These are phyloP conservation scores for Antrozous pallidus DNA, from an alignment of 2,797 vertebrate genomes.

Conservation along the genomic window DNA sequence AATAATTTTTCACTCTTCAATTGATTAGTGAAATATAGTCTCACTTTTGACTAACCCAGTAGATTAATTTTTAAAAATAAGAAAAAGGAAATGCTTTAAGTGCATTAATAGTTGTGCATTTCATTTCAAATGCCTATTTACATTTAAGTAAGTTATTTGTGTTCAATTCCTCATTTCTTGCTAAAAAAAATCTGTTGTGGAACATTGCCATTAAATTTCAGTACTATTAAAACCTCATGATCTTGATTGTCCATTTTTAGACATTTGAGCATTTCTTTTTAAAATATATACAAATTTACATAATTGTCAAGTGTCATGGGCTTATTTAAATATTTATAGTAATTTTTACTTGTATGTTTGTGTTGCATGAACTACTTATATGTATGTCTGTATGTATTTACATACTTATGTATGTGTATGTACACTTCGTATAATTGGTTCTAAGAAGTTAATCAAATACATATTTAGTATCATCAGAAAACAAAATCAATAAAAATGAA, in stretches of 20 bases:
- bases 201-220: not conserved
- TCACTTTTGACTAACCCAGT: not conserved
- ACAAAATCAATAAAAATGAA: constrained; percentile 48
- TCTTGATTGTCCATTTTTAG: not conserved
- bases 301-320: not conserved
- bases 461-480: constrained; percentile 42
- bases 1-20: not conserved
- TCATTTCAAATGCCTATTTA: not conserved
- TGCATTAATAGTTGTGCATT: not conserved
- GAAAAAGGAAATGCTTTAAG: not conserved
- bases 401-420: not conserved
- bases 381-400: not conserved
- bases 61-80: not conserved
- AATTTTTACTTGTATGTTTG: not conserved
- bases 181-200: not conserved
- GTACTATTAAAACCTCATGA: not conserved
- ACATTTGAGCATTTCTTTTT: not conserved
- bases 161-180: not conserved
- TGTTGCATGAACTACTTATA: not conserved
- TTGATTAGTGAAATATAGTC: not conserved
- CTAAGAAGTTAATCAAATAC: constrained; percentile 32
- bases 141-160: not conserved
- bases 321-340: not conserved
- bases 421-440: constrained; percentile 39
- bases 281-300: not conserved